Conservation (phyloP, 2,888 invertebrate species). For the Tolmerus cingulatus region DNA sequence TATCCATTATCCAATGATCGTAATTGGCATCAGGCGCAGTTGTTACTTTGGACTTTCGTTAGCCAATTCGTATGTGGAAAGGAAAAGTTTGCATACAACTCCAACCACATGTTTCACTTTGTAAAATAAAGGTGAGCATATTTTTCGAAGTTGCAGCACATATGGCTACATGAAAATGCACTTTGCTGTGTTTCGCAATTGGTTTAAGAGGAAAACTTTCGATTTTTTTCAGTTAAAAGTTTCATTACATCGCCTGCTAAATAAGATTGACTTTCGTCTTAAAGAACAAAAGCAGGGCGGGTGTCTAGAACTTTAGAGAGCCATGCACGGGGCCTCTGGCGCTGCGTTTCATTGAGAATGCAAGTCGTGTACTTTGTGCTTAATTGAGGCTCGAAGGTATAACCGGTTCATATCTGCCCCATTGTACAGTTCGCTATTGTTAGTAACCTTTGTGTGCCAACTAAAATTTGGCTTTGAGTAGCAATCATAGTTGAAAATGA, state of each 20-base stretch:
- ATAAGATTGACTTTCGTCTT: background rate
- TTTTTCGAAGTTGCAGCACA: background rate
- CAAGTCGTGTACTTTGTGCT: background rate
- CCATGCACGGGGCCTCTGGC: background rate
- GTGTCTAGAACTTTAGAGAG: background rate
- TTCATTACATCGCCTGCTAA: background rate
- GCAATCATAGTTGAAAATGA: background rate
- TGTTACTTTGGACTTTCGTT: background rate
- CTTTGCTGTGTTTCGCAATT: background rate
- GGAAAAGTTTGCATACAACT: background rate
- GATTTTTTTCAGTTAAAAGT: background rate
- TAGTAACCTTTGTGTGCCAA: background rate
- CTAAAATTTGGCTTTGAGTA: background rate
- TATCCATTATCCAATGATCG: background rate
- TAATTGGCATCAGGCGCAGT: background rate
- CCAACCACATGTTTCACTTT: background rate
- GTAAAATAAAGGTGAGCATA: background rate
- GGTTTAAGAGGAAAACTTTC: background rate
- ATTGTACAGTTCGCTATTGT: background rate
- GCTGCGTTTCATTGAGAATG: constrained; percentile 2
- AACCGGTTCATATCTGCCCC: background rate
- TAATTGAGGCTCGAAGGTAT: background rate
- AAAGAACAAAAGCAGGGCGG: background rate
- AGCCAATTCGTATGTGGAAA: background rate
- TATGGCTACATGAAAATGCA: background rate